Percentiles rank a stretch among this genome's conserved stretches.
Evolutionary conservation across 2,888 invertebrate species (phyloP).

Genomic region (Glaucopsyche alexis): DNA sequence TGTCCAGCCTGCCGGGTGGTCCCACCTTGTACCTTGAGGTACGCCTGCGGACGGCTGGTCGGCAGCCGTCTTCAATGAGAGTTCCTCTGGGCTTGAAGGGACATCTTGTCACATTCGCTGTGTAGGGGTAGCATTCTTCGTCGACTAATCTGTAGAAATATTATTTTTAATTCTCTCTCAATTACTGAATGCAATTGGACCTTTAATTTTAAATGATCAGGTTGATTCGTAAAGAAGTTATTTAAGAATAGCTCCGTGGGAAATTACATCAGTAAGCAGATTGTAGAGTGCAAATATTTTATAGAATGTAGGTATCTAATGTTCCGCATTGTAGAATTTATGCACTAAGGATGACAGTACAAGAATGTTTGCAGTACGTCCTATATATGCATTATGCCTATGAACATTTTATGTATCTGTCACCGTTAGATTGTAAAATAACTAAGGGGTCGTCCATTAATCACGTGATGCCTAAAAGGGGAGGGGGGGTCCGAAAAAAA

Average conservation of each 20-base stretch:
- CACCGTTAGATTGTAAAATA: too few species aligned
- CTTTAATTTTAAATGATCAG: too few species aligned
- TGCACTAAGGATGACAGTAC: background rate
- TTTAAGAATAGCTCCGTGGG: background rate
- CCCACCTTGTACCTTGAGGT: slow-evolving; percentile 85
- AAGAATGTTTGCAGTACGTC: background rate
- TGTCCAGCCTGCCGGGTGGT: slow-evolving; percentile 87
- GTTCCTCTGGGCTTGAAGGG: slow-evolving; percentile 72
- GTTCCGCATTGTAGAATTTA: slow-evolving; percentile 6
- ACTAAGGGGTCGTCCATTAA: too few species aligned
- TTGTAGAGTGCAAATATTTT: background rate
- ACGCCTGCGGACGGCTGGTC: slow-evolving; percentile 70
- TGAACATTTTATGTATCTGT: background rate
- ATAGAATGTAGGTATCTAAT: background rate
- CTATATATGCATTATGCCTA: background rate
- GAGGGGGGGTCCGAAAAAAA: too few species aligned
- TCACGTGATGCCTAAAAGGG: too few species aligned
- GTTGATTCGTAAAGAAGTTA: too few species aligned
- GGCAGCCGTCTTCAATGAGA: slow-evolving; percentile 79
- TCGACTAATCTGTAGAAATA: slow-evolving; percentile 85
- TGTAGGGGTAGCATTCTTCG: slow-evolving; percentile 92
- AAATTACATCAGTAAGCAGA: background rate
- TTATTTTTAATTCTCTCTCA: background rate
- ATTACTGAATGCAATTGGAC: too few species aligned
- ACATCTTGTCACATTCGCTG: slow-evolving; percentile 82